Evolutionary conservation across 35 echinoderm and acorn worm genomes (phyloP).

Genomic region (Strongylocentrotus purpuratus): DNA sequence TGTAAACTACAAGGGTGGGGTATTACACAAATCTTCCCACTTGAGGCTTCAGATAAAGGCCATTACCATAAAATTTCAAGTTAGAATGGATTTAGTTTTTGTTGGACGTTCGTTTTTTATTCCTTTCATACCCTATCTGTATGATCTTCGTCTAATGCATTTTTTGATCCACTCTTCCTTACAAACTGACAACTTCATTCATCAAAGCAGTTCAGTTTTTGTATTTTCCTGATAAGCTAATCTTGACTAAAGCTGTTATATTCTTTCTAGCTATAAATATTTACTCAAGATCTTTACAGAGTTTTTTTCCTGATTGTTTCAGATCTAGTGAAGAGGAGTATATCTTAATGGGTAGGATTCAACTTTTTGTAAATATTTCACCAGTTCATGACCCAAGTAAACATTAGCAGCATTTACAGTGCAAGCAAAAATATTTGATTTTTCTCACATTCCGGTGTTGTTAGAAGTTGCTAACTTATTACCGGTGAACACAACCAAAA

Average conservation of each 20-base stretch:
- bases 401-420: not conserved
- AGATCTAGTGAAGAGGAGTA: not conserved
- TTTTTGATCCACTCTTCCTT: not conserved
- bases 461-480: no score
- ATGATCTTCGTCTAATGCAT: not conserved
- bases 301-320: not conserved
- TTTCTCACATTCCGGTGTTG: no score
- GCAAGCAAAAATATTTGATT: no score
- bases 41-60: not conserved
- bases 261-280: not conserved
- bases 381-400: not conserved
- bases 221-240: not conserved
- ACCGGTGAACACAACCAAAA: no score
- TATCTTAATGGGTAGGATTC: not conserved
- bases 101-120: not conserved
- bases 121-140: not conserved
- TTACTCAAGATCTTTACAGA: not conserved
- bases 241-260: not conserved
- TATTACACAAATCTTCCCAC: not conserved
- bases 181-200: not conserved
- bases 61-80: not conserved
- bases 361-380: conserved; percentile 10
- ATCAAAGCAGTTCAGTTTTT: not conserved
- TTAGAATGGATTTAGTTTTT: not conserved
- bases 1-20: not conserved